phyloP scores from a whole-genome alignment of 2,797 vertebrate species.

The Sparus aurata region DNA sequence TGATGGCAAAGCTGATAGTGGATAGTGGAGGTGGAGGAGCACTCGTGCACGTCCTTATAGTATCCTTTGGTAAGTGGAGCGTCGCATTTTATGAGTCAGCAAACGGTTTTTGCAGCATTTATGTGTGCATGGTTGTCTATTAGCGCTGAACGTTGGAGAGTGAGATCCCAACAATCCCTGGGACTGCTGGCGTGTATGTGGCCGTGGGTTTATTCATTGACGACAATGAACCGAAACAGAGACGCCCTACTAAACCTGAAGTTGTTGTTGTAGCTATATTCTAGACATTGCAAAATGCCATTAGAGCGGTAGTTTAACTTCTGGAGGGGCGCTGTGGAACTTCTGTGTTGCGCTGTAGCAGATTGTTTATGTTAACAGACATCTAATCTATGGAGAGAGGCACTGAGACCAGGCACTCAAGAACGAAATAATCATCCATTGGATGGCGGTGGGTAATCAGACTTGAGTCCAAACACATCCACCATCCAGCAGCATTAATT shows the following conservation, averaged over 20 bases:
- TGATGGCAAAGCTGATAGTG: constrained; percentile 46
- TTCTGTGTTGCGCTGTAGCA: too few species aligned
- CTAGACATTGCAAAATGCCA: too few species aligned
- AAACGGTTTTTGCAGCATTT: constrained; percentile 47
- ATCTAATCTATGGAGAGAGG: too few species aligned
- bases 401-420: too few species aligned
- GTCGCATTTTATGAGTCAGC: constrained; percentile 60
- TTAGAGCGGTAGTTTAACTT: too few species aligned
- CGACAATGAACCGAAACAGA: not conserved
- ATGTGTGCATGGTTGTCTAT: constrained; percentile 13
- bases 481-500: too few species aligned
- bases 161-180: not conserved
- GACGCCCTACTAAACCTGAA: too few species aligned
- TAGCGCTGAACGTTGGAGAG: constrained; percentile 6
- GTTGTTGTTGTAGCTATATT: not conserved
- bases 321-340: too few species aligned
- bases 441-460: too few species aligned
- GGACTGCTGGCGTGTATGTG: not conserved
- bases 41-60: constrained; percentile 52
- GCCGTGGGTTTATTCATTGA: not conserved
- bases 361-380: too few species aligned
- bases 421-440: too few species aligned
- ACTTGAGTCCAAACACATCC: too few species aligned
- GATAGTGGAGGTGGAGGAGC: constrained; percentile 50
- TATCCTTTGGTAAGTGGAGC: constrained; percentile 58